A percentile compares a stretch with the other conserved stretches of the same genome.
Evolutionary conservation across 2,797 vertebrate genomes (phyloP).

Genomic region (Sciaenops ocellatus): DNA sequence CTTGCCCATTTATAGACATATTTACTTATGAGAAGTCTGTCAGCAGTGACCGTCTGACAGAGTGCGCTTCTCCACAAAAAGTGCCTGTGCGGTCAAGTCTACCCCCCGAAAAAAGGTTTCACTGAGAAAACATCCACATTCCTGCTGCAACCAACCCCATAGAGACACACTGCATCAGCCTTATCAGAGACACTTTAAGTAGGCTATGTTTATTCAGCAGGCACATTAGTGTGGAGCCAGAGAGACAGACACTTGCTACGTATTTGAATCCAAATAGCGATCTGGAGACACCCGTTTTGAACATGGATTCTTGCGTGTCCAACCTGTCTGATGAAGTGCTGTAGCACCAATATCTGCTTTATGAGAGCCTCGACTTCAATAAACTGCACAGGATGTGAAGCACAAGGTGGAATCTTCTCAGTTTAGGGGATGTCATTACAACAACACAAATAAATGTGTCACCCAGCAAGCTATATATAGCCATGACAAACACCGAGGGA

Average conservation of each 20-base stretch:
- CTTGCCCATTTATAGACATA: constrained; percentile 90
- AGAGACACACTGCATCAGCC: constrained; percentile 57
- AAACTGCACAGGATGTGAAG: neutral
- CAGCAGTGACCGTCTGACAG: constrained; percentile 81
- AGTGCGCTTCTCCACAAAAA: constrained; percentile 68
- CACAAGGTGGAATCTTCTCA: constrained; percentile 35
- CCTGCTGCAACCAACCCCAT: constrained; percentile 60
- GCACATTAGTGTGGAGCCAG: constrained; percentile 61
- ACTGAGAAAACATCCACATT: constrained; percentile 85
- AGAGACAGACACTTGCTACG: constrained; percentile 50
- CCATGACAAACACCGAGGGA: constrained; percentile 65
- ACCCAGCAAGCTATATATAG: constrained; percentile 74
- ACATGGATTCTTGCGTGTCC: constrained; percentile 13
- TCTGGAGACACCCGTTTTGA: constrained; percentile 31
- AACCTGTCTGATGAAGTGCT: constrained; percentile 10
- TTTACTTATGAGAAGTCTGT: constrained; percentile 86
- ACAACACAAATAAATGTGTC: constrained; percentile 74
- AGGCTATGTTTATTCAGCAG: constrained; percentile 73
- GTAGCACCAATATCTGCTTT: neutral
- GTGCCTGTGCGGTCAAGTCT: constrained; percentile 75
- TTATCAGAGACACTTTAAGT: constrained; percentile 74
- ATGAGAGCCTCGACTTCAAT: neutral
- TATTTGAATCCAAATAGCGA: constrained; percentile 43
- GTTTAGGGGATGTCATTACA: constrained; percentile 57
- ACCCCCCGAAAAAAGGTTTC: constrained; percentile 59